These are phyloP conservation scores for Myiozetetes cayanensis DNA, from an alignment of 2,113 vertebrate species.

Conservation along the genomic window DNA sequence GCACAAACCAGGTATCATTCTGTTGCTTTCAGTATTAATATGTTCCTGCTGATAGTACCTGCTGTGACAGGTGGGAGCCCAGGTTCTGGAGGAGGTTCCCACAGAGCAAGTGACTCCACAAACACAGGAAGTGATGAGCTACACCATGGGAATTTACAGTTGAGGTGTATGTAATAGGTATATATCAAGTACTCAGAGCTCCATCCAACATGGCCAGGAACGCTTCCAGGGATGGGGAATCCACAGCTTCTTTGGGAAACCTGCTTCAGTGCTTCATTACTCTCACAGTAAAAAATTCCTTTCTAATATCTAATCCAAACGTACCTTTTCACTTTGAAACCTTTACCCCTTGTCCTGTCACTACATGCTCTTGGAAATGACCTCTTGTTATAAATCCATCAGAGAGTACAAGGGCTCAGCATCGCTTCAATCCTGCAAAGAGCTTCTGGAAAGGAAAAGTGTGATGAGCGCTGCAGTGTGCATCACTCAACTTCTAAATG, in stretches of 20 bases:
- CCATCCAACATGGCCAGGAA: neutral
- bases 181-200: neutral
- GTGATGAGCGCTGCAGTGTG: neutral
- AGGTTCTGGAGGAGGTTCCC: neutral
- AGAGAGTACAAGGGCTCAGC: neutral
- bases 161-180: neutral
- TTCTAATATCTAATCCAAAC: neutral
- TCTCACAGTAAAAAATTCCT: neutral
- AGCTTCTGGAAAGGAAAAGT: slow-evolving; percentile 65
- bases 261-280: neutral
- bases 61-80: neutral
- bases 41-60: neutral
- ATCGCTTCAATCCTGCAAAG: neutral
- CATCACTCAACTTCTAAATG: neutral
- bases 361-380: neutral
- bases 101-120: neutral
- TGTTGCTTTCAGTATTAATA: neutral
- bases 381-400: slow-evolving; percentile 3
- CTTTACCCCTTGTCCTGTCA: neutral
- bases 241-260: neutral
- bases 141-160: neutral
- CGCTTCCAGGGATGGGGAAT: neutral
- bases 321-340: neutral
- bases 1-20: neutral
- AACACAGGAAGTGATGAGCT: neutral